A percentile compares a stretch with the other conserved stretches of the same genome.
phyloP scores from a whole-genome alignment of 2,888 invertebrate species.

The Coleophora flavipennella region DNA sequence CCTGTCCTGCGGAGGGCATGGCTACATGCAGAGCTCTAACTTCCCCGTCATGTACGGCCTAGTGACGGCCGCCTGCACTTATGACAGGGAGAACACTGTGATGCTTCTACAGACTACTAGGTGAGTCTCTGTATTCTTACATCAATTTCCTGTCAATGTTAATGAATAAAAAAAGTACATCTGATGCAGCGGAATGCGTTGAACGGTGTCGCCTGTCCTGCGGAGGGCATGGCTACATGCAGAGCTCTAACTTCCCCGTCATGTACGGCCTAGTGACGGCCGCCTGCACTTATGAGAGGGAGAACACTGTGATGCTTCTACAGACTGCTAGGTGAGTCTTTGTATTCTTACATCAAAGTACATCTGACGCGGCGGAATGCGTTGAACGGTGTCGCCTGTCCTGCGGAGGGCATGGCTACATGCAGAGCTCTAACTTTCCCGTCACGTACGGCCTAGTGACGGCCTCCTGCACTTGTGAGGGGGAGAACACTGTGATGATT shows the following conservation, averaged over 20 bases:
- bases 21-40: conserved; percentile 88
- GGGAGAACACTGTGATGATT: conserved; percentile 87
- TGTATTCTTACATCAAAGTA: too few species aligned
- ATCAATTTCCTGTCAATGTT: too few species aligned
- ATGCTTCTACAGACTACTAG: conserved; percentile 87
- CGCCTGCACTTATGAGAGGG: conserved; percentile 93
- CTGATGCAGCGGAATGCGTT: conserved; percentile 81
- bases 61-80: conserved; percentile 88
- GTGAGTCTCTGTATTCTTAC: too few species aligned
- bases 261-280: conserved; percentile 87
- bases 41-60: conserved; percentile 88
- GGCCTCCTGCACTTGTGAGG: conserved; percentile 93
- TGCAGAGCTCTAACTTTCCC: conserved; percentile 91
- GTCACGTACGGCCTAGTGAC: conserved; percentile 84
- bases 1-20: conserved; percentile 95
- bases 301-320: conserved; percentile 85
- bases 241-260: conserved; percentile 88
- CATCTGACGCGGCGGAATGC: conserved; percentile 80
- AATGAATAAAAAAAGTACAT: too few species aligned
- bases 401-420: conserved; percentile 96
- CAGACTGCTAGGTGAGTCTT: conserved; percentile 80
- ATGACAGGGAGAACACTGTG: conserved; percentile 92
- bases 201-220: conserved; percentile 91
- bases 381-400: conserved; percentile 89
- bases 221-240: conserved; percentile 95